These are phyloP conservation scores for Steinernema khuongi DNA, from an alignment of 1,140 invertebrate genomes.

Conservation along the genomic window DNA sequence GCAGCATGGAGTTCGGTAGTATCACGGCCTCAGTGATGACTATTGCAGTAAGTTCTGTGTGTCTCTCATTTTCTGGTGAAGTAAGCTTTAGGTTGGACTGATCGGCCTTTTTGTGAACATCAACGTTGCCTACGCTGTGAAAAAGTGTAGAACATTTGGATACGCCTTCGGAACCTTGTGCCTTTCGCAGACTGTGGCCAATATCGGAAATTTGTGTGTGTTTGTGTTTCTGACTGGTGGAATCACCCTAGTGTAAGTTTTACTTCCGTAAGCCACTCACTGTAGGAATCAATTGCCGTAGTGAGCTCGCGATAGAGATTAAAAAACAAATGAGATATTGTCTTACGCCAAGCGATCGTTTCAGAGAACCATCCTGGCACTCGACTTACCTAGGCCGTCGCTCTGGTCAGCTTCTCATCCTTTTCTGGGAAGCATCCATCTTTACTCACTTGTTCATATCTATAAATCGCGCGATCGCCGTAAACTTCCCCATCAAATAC, in stretches of 20 bases:
- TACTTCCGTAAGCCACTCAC: too few relatives aligned
- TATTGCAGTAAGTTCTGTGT: not conserved
- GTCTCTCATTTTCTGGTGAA: not conserved
- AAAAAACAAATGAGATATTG: not conserved
- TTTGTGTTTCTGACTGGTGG: not conserved
- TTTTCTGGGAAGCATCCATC: slow-evolving; percentile 6
- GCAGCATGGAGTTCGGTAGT: not conserved
- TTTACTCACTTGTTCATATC: not conserved
- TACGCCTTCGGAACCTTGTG: not conserved
- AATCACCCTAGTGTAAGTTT: not conserved
- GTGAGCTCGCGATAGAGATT: too few relatives aligned
- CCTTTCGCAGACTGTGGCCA: not conserved
- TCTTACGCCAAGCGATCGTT: not conserved
- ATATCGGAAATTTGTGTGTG: not conserved
- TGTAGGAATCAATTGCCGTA: too few relatives aligned
- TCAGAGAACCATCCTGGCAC: not conserved
- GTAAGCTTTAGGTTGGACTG: not conserved
- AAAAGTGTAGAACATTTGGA: not conserved
- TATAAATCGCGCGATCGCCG: not conserved
- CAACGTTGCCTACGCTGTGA: not conserved
- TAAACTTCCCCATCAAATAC: not conserved
- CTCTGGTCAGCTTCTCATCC: not conserved
- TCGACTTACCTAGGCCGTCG: not conserved
- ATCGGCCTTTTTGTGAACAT: not conserved
- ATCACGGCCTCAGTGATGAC: not conserved